Evolutionary conservation across 2,888 invertebrate species (phyloP).

Genomic region (Brachycybe producta): DNA sequence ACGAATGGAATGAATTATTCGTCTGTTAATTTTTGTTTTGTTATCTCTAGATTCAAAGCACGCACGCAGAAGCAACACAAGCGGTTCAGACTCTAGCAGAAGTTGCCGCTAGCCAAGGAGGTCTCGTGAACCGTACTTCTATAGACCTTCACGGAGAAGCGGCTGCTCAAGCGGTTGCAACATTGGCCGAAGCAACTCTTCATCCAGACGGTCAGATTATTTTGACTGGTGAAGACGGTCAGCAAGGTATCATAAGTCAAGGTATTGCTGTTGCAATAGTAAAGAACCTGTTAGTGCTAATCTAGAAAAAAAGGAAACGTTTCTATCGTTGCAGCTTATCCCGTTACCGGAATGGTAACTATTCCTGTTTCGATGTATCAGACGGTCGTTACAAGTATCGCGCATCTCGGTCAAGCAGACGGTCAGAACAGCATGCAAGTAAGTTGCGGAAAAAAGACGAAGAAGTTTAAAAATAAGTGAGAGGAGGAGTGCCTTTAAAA

Average conservation of each 20-base stretch:
- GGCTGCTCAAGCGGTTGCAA: conserved; percentile 32
- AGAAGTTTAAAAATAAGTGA: too few species aligned
- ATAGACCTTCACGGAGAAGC: conserved; percentile 58
- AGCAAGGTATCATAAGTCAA: conserved; percentile 24
- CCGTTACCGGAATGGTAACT: conserved; percentile 82
- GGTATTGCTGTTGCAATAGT: conserved; percentile 10
- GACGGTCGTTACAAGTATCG: conserved; percentile 64
- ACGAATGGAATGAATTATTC: not conserved
- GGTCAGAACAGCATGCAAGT: conserved; percentile 21
- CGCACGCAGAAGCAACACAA: conserved; percentile 29
- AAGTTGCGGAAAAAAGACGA: conserved; percentile 11
- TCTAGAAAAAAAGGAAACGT: too few species aligned
- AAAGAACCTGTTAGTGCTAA: too few species aligned
- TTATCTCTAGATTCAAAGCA: conserved; percentile 22
- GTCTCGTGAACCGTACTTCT: conserved; percentile 47
- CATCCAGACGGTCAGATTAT: conserved; percentile 90
- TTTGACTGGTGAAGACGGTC: conserved; percentile 86
- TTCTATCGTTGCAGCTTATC: conserved; percentile 23
- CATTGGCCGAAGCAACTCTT: conserved; percentile 76
- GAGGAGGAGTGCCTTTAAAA: too few species aligned
- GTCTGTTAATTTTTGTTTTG: not conserved
- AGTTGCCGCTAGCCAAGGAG: conserved; percentile 37
- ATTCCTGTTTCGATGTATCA: conserved; percentile 95
- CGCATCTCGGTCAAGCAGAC: conserved; percentile 23
- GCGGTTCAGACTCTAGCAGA: conserved; percentile 43